These are phyloP conservation scores for Pogoniulus pusillus DNA, from an alignment of 2,797 vertebrate genomes.

Conservation along the genomic window DNA sequence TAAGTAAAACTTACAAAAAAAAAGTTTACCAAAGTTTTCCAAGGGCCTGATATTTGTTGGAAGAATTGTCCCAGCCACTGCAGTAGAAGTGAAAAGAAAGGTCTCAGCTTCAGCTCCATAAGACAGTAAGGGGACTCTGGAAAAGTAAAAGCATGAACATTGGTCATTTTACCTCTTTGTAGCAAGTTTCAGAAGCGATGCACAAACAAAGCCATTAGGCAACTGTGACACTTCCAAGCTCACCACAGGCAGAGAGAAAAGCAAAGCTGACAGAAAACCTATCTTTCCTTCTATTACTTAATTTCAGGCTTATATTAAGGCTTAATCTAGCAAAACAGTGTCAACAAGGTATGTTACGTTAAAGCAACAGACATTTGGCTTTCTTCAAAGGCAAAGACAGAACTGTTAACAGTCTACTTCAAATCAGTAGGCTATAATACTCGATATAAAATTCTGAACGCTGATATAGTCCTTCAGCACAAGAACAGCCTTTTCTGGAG, in stretches of 20 bases:
- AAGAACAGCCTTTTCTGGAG: neutral
- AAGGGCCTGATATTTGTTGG: slow-evolving; percentile 75
- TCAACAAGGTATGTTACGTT: neutral
- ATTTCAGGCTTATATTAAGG: neutral
- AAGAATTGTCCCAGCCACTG: slow-evolving; percentile 77
- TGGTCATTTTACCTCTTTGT: neutral
- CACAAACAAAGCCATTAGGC: neutral
- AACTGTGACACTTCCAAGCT: neutral
- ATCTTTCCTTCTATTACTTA: neutral
- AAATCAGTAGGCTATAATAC: neutral
- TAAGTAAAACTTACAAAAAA: slow-evolving; percentile 76
- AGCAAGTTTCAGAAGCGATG: neutral
- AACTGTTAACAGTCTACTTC: neutral
- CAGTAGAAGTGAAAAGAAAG: slow-evolving; percentile 74
- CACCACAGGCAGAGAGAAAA: neutral
- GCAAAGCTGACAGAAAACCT: neutral
- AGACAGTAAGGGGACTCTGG: slow-evolving; percentile 72
- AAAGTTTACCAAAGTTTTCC: slow-evolving; percentile 87
- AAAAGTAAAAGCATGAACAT: slow-evolving; percentile 37
- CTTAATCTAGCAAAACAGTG: neutral
- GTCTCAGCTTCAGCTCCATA: slow-evolving; percentile 67
- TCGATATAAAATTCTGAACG: neutral
- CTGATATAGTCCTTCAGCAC: neutral
- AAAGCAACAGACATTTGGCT: neutral
- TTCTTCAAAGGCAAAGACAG: neutral